These are phyloP conservation scores for Prosopocoilus inquinatus DNA, from an alignment of 2,888 invertebrate species.

Conservation along the genomic window DNA sequence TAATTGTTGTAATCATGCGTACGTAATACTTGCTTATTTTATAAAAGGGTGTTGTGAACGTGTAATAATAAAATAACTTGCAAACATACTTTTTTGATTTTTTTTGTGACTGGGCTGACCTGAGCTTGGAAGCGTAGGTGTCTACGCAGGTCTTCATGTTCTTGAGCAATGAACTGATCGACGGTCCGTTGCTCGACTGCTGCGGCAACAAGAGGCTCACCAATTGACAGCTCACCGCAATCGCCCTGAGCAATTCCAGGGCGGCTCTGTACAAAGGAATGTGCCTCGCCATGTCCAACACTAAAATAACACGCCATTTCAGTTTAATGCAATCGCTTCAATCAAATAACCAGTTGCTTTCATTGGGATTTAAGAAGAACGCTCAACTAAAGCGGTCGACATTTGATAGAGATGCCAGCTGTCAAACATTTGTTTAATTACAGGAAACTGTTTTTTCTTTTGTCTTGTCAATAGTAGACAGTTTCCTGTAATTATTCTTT, in stretches of 20 bases:
- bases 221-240: constrained; percentile 60
- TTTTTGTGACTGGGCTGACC: constrained; percentile 53
- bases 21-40: neutral
- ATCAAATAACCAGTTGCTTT: no score
- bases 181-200: constrained; percentile 49
- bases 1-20: neutral
- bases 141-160: constrained; percentile 92
- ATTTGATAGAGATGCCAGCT: no score
- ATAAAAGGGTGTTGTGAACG: neutral
- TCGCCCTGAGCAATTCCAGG: constrained; percentile 75
- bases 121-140: constrained; percentile 83
- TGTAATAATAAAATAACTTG: neutral
- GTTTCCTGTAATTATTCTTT: no score
- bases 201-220: constrained; percentile 65
- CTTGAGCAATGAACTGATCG: constrained; percentile 74
- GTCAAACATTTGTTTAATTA: no score
- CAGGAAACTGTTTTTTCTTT: no score
- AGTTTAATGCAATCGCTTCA: no score
- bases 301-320: constrained; percentile 46
- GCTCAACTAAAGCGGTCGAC: no score
- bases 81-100: constrained; percentile 29
- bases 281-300: constrained; percentile 95
- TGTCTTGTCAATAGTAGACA: no score
- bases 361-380: no score
- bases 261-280: constrained; percentile 89